Base-by-base conservation (phyloP, 1,140 invertebrate species). In the Gryon sp. region DNA sequence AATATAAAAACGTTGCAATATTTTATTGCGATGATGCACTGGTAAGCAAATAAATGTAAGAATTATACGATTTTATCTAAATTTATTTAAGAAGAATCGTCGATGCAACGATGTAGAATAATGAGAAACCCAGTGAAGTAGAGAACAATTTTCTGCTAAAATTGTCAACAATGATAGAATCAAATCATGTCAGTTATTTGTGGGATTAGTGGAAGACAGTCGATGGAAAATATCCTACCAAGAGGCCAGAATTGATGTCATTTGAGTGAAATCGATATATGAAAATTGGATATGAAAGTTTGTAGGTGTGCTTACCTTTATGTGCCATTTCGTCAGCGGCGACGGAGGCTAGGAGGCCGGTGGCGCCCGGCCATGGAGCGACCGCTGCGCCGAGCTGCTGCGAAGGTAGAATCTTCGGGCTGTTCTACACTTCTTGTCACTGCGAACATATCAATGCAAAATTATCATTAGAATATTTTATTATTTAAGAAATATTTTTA, bases 281-380 rank as follows among this genome's bases (percentile, higher is more conserved):
- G 14, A 16, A 38, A 40, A 57, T 57, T 46, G 63, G n/a, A 46
- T 11, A 46, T 36, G 18, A 62, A 48, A 48, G 48, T 30, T 57
- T 57, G 11, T 15, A 1, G 14, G 15, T 16, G n/a, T n/a, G n/a
- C 85, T 90, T 82, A 91, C 90, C 90, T 88, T 91, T 91, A 80
- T 91, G 90, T 82, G 90, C 90, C 90, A 91, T 90, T 81, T 91
- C 90, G 87, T 91, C 90, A 85, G 90, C 89, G 87, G 90, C 89
- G 83, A 90, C 90, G 75, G 90, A 90, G 82, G 85, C 87, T 80
- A 89, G 80, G 79, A 89, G 87, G 86, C 87, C 87, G 85, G 87
- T 89, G 86, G 90, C 90, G 86, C 90, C 89, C 86, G 90, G 90
- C 90, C 90, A 91, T 91, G 90, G 90, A 88, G 90, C 90, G 90